A percentile compares a stretch with the other conserved stretches of the same genome.
These are phyloP conservation scores for Drosophila cyrtoloma DNA, from an alignment of 2,888 invertebrate genomes.

Conservation along the genomic window DNA sequence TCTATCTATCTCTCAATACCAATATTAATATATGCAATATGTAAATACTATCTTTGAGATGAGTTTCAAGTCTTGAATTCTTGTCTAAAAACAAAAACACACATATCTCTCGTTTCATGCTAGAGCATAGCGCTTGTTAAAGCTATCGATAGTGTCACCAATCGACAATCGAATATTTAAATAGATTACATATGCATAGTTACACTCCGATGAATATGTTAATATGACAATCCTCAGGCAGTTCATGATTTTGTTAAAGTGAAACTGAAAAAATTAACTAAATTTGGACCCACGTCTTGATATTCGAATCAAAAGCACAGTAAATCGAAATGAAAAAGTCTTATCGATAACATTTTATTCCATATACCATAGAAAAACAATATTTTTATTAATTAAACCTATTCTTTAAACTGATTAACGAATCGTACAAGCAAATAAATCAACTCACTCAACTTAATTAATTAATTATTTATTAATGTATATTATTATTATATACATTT, in stretches of 20 bases:
- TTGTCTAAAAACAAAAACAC: slow-evolving; percentile 16
- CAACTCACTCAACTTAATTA: not conserved
- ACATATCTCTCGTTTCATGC: slow-evolving; percentile 1
- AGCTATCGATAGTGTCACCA: slow-evolving; percentile 8
- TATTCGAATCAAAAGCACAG: not conserved
- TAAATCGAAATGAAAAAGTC: not conserved
- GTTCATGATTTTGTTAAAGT: not conserved
- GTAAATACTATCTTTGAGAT: not conserved
- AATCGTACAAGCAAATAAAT: not conserved
- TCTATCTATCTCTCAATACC: not conserved
- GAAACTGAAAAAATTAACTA: not conserved
- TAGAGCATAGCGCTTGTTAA: not conserved
- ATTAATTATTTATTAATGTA: not conserved
- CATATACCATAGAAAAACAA: not conserved
- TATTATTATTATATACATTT: not conserved
- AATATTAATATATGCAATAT: not conserved
- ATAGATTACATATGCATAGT: not conserved
- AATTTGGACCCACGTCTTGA: not conserved
- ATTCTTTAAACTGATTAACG: not conserved
- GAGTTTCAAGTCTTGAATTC: not conserved
- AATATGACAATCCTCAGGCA: not conserved
- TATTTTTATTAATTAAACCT: not conserved
- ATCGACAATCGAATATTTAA: slow-evolving; percentile 4
- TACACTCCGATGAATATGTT: not conserved
- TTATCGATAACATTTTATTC: not conserved